These are phyloP conservation scores for Psittacara wagleri DNA, from an alignment of 2,113 vertebrate genomes.

Conservation along the genomic window DNA sequence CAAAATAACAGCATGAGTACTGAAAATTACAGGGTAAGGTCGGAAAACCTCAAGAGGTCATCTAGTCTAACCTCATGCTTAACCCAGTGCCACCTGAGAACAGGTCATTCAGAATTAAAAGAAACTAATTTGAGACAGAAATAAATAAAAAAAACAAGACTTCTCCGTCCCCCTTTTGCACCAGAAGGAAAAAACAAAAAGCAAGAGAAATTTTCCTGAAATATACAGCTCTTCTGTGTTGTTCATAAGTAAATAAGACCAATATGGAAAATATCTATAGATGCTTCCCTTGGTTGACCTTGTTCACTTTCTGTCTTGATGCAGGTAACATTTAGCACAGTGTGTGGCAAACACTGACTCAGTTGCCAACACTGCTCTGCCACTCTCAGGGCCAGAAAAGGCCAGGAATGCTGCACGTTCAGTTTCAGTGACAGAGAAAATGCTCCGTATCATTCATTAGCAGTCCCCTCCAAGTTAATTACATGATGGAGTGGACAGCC, in stretches of 20 bases:
- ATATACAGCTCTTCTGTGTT: neutral
- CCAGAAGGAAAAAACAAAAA: neutral
- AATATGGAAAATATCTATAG: neutral
- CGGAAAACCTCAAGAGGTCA: conserved; percentile 3
- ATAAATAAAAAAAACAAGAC: neutral
- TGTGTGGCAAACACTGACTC: neutral
- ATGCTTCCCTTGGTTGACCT: neutral
- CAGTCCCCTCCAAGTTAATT: neutral
- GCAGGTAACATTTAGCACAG: neutral
- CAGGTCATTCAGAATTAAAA: neutral
- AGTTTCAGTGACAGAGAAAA: neutral
- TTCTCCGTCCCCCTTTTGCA: neutral
- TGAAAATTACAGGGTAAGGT: conserved; percentile 6
- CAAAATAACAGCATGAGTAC: neutral
- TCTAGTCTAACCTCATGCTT: neutral
- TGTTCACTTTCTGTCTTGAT: neutral
- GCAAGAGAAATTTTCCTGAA: neutral
- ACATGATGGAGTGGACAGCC: neutral
- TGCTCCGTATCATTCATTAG: neutral
- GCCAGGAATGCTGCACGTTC: neutral
- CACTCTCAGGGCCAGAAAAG: neutral
- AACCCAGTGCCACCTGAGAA: neutral
- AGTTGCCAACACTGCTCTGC: neutral
- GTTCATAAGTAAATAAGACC: neutral
- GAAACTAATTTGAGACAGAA: neutral